A percentile compares a stretch with the other conserved stretches of the same genome.
Evolutionary conservation across 2,888 invertebrate species (phyloP).

Genomic region (Microplitis deprimator): DNA sequence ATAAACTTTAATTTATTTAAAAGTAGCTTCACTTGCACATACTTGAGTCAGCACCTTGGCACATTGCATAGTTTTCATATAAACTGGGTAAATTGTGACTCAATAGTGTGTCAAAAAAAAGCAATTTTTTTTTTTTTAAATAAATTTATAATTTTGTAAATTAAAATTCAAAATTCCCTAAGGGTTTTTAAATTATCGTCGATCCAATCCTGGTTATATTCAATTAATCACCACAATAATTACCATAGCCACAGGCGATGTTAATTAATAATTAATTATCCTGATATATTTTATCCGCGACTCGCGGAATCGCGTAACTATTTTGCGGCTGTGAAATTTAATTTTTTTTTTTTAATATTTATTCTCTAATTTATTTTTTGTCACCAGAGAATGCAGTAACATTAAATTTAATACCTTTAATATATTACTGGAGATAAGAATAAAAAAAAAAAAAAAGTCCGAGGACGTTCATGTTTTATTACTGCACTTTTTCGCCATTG

Average conservation of each 20-base stretch:
- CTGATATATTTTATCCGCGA: neutral
- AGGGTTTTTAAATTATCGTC: constrained; percentile 15
- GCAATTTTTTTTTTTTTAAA: no score
- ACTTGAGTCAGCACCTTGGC: constrained; percentile 49
- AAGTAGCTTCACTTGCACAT: constrained; percentile 47
- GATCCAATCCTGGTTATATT: constrained; percentile 18
- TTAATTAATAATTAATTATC: constrained; percentile 30
- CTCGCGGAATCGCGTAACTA: neutral
- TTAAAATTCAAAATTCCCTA: no score
- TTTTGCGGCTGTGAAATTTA: neutral
- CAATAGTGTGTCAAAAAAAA: neutral
- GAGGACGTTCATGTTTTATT: constrained; percentile 30
- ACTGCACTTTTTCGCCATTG: constrained; percentile 25
- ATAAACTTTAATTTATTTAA: constrained; percentile 10
- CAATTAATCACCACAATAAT: constrained; percentile 28
- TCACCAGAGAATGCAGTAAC: neutral
- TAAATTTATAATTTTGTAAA: no score
- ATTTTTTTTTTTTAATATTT: neutral
- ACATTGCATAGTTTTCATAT: constrained; percentile 30
- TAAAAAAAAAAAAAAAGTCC: neutral
- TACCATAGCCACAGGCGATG: constrained; percentile 13
- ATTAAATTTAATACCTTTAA: constrained; percentile 33
- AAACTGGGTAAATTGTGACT: neutral
- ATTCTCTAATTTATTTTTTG: neutral
- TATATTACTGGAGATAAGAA: constrained; percentile 30